Evolutionary conservation across 2,888 invertebrate genomes (phyloP).

Genomic region (Rhagophthalmus giganteus): DNA sequence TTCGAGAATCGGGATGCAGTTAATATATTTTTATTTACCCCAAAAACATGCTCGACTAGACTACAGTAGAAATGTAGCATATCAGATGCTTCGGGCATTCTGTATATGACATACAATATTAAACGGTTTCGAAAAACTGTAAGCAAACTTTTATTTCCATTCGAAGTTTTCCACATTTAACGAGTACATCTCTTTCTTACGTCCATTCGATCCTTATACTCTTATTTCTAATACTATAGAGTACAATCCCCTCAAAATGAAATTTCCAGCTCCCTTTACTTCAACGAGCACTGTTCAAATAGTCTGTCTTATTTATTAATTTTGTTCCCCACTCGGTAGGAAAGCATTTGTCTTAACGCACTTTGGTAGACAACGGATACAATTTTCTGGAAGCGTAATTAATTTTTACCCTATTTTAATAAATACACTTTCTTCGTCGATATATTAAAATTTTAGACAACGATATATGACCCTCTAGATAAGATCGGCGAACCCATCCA

Average conservation of each 20-base stretch:
- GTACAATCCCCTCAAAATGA: no score
- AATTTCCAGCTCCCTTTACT: background rate
- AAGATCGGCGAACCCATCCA: background rate
- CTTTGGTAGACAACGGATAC: constrained; percentile 44
- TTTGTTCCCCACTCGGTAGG: constrained; percentile 29
- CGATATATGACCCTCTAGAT: background rate
- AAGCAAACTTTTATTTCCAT: constrained; percentile 10
- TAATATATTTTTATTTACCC: background rate
- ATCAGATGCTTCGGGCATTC: constrained; percentile 25
- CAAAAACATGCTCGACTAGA: background rate
- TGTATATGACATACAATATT: constrained; percentile 36
- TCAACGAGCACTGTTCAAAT: constrained; percentile 28
- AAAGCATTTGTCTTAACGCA: constrained; percentile 42
- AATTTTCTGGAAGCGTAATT: constrained; percentile 43
- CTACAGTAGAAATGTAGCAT: constrained; percentile 16
- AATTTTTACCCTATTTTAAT: constrained; percentile 39
- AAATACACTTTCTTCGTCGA: constrained; percentile 1
- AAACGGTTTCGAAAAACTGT: constrained; percentile 29
- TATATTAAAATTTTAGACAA: background rate
- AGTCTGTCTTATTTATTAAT: constrained; percentile 36
- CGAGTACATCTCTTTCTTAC: constrained; percentile 10
- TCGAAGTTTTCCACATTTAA: background rate
- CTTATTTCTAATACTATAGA: no score
- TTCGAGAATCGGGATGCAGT: background rate
- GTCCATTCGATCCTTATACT: background rate